A percentile compares a stretch with the other conserved stretches of the same genome.
phyloP scores from a whole-genome alignment of 2,797 vertebrate species.

The Coregonus suidteri region DNA sequence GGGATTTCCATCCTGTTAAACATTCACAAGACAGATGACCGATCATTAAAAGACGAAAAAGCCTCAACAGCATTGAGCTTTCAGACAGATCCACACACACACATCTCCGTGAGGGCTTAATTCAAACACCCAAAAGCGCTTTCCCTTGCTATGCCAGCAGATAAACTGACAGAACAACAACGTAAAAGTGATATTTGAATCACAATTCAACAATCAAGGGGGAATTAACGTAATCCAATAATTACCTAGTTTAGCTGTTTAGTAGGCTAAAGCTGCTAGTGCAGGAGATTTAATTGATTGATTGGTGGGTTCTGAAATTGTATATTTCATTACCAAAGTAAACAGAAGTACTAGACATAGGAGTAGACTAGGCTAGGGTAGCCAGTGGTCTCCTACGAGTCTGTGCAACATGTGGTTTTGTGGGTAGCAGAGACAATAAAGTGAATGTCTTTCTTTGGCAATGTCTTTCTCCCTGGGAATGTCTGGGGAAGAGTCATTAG shows the following conservation, averaged over 20 bases:
- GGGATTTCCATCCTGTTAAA: conserved; percentile 27
- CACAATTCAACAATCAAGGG: background rate
- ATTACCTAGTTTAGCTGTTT: background rate
- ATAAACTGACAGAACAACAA: background rate
- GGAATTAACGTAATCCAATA: conserved; percentile 17
- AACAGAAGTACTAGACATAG: background rate
- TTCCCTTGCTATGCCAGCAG: background rate
- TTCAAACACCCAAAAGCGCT: background rate
- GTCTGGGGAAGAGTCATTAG: conserved; percentile 31
- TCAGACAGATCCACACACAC: background rate
- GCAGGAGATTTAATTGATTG: conserved; percentile 12
- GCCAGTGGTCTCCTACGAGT: conserved; percentile 12
- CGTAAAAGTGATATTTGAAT: background rate
- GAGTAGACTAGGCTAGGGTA: background rate
- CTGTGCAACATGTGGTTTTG: conserved; percentile 49
- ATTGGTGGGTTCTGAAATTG: background rate
- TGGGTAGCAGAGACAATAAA: conserved; percentile 29
- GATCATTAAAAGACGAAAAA: background rate
- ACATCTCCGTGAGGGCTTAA: background rate
- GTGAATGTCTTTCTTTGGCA: conserved; percentile 26
- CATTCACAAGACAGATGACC: conserved; percentile 25
- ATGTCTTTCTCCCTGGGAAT: conserved; percentile 8
- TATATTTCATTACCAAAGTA: background rate
- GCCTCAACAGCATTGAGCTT: background rate
- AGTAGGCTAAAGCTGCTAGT: background rate